Evolutionary conservation across 2,888 invertebrate species (phyloP), one percentile per base, ranked within the genome.

Genomic region (Alsophila aescularia): DNA sequence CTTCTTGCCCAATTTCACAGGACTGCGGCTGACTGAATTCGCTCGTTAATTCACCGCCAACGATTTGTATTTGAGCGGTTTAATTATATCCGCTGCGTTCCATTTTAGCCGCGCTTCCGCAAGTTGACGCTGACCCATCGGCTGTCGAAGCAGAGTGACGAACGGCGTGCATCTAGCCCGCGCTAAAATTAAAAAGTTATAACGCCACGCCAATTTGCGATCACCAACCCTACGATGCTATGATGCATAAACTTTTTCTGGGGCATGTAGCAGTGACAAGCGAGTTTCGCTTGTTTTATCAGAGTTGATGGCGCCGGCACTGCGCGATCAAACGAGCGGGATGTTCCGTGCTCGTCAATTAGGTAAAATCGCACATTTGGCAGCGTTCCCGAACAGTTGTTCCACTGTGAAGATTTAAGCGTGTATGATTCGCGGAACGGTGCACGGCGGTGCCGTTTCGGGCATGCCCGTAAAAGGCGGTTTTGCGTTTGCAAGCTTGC

Each of bases 11-110:
- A 53, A 64, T 68, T 65, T 64, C 52, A 57, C 49, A 51, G 50
- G 41, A 56, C 72, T 78, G 76, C 79, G 69, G 70, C 67, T 78
- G 83, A 76, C 81, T 81, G 83, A 82, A 83, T 83, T 85, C 75
- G 79, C 79, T 75, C 70, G 81, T 81, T 83, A 79, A 83, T 83
- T 78, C 83, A 5, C 69, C 79, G 83, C 82, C 83, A 77, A 71
- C 79, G 81, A 85, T 84, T 85, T 83, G 83, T 83, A n/a, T n/a
- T 77, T 78, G 84, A 75, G 78, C 75, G 72, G 85, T 85, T 87
- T 90, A 90, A 89, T 89, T 89, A 90, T 90, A 90, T 82, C 88
- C 87, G 86, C 87, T 83, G 85, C 74, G 89, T 83, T 86, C 90
- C 88, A 89, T 90, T 90, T 90, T 88, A 83, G 77, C 76, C 8